Conservation (phyloP, 1,140 invertebrate species). For the Aphelenchoides fujianensis region DNA sequence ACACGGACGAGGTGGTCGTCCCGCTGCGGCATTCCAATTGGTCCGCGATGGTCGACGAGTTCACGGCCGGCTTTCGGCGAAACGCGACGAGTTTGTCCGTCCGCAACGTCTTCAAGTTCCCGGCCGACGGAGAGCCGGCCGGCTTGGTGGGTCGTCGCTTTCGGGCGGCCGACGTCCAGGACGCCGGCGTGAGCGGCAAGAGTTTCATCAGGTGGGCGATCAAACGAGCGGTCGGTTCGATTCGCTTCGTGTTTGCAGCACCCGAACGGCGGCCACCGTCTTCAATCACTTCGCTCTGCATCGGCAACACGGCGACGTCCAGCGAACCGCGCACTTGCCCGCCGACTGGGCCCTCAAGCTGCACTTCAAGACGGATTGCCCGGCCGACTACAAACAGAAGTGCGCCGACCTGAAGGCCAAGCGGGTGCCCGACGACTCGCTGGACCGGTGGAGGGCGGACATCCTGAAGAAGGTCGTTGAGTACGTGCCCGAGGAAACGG, state of each 20-base stretch:
- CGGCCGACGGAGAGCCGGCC: constrained; percentile 10
- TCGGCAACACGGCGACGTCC: constrained; percentile 67
- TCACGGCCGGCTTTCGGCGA: constrained; percentile 66
- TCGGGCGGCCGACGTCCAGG: constrained; percentile 66
- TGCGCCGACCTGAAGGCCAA: constrained; percentile 32
- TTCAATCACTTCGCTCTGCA: constrained; percentile 87
- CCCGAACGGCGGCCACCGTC: constrained; percentile 82
- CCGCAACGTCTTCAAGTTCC: constrained; percentile 49
- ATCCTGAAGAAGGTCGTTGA: constrained; percentile 15
- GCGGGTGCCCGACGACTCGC: constrained; percentile 33
- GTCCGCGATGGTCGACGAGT: constrained; percentile 72
- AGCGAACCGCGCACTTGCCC: constrained; percentile 68
- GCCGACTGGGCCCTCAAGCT: constrained; percentile 80
- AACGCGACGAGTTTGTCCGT: constrained; percentile 35
- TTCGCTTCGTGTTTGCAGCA: constrained; percentile 58
- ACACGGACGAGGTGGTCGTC: constrained; percentile 92
- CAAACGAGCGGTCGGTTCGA: background rate
- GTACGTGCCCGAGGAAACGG: too few species aligned
- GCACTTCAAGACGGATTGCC: constrained; percentile 87
- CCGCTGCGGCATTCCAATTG: constrained; percentile 75
- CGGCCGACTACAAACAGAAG: constrained; percentile 61
- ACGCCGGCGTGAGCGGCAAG: constrained; percentile 71
- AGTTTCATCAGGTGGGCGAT: constrained; percentile 70
- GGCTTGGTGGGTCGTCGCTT: background rate
- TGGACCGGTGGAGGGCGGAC: constrained; percentile 36